A percentile compares a stretch with the other conserved stretches of the same genome.
Conservation (phyloP, 2,888 invertebrate genomes). For the Lucinisca nassula region DNA sequence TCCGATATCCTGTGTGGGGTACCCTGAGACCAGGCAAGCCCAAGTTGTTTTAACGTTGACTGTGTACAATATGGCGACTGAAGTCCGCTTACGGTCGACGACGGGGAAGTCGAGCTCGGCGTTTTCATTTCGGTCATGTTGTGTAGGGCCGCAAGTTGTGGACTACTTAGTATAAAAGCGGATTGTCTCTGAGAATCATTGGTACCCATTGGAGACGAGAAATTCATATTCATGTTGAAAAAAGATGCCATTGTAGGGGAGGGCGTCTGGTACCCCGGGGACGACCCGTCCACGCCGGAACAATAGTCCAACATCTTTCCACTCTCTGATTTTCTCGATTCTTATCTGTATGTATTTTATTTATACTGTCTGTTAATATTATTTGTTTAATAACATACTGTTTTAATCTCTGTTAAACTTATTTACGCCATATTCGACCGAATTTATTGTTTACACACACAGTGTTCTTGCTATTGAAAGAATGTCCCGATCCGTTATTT, state of each 20-base stretch:
- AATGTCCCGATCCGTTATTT: too few relatives aligned
- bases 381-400: too few relatives aligned
- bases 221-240: conserved; percentile 72
- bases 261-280: conserved; percentile 72
- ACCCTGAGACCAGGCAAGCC: conserved; percentile 74
- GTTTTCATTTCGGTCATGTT: conserved; percentile 95
- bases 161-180: conserved; percentile 91
- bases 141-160: conserved; percentile 97
- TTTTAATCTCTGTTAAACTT: too few relatives aligned
- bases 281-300: conserved; percentile 73
- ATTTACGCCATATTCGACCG: too few relatives aligned
- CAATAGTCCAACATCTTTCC: conserved; percentile 86
- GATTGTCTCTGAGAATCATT: conserved; percentile 72
- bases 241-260: conserved; percentile 80
- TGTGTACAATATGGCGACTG: conserved; percentile 67
- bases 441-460: too few relatives aligned
- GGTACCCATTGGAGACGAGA: conserved; percentile 77
- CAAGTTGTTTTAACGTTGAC: conserved; percentile 73
- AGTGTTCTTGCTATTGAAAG: too few relatives aligned
- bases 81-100: conserved; percentile 65
- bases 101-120: conserved; percentile 75
- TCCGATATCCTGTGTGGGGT: conserved; percentile 99
- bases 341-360: too few relatives aligned
- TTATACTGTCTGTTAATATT: too few relatives aligned
- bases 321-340: too few relatives aligned